Evolutionary conservation across 2,113 vertebrate genomes (phyloP).

Genomic region (Formicarius rufipectus): DNA sequence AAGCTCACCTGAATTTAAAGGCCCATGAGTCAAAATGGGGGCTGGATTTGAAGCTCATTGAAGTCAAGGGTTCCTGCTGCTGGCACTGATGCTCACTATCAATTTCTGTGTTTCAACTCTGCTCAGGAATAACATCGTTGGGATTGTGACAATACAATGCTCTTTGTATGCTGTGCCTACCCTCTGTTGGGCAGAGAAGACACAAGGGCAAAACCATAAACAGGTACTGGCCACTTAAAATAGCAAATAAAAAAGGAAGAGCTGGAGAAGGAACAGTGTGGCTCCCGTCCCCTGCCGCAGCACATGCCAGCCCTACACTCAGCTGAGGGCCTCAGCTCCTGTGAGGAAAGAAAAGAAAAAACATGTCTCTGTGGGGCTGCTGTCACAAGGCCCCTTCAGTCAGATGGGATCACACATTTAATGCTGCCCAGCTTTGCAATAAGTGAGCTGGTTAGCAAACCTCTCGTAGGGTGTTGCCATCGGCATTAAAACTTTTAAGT

Average conservation of each 20-base stretch:
- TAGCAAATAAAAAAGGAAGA: background rate
- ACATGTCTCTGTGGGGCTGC: background rate
- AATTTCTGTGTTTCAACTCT: background rate
- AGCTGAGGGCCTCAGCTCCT: background rate
- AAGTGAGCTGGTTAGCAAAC: background rate
- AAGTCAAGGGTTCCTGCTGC: background rate
- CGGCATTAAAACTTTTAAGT: background rate
- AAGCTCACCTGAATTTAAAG: background rate
- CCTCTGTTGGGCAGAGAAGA: background rate
- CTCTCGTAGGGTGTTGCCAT: background rate
- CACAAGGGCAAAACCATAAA: background rate
- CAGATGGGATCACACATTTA: background rate
- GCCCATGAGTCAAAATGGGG: background rate
- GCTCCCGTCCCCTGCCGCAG: background rate
- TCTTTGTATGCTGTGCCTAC: background rate
- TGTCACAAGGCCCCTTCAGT: rapidly evolving
- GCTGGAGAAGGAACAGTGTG: background rate
- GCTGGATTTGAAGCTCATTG: background rate
- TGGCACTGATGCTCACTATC: background rate
- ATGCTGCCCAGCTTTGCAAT: background rate
- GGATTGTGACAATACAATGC: background rate
- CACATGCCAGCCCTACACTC: background rate
- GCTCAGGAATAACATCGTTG: background rate
- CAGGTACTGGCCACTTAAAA: background rate
- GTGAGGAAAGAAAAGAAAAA: background rate